phyloP scores from a whole-genome alignment of 2,113 vertebrate species.

The Sinocyclocheilus anophthalmus region DNA sequence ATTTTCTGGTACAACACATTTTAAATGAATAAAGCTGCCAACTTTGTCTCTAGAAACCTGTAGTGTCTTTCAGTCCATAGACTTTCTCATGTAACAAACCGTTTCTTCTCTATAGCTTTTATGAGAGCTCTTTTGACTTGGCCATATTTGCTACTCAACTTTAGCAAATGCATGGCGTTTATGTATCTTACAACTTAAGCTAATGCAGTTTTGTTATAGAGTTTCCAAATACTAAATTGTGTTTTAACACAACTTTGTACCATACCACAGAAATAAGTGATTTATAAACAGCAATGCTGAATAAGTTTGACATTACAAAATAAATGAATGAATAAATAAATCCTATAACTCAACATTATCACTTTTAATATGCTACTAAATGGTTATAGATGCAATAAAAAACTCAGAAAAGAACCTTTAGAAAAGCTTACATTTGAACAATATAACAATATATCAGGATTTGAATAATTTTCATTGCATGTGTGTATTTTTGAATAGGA shows the following conservation, averaged over 20 bases:
- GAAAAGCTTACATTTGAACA: not conserved
- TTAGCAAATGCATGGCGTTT: not conserved
- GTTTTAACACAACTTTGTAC: not conserved
- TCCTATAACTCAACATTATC: not conserved
- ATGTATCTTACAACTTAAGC: not conserved
- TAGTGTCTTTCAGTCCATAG: not conserved
- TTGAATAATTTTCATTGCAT: not conserved
- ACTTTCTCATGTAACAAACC: not conserved
- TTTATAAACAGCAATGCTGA: not conserved
- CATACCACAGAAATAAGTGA: not conserved
- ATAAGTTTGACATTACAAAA: not conserved
- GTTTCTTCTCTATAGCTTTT: not conserved
- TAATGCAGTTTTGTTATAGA: not conserved
- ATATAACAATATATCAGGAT: not conserved
- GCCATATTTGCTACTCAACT: not conserved
- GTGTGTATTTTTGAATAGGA: not conserved
- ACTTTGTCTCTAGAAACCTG: not conserved
- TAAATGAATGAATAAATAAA: not conserved
- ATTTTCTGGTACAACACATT: not conserved
- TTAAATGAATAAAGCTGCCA: not conserved
- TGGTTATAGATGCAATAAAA: not conserved
- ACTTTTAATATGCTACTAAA: not conserved
- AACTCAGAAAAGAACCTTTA: not conserved
- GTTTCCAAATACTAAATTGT: not conserved
- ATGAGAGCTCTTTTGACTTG: not conserved